These are phyloP conservation scores for Caenorhabditis elegans DNA, from an alignment of 1,140 invertebrate species.

Conservation along the genomic window DNA sequence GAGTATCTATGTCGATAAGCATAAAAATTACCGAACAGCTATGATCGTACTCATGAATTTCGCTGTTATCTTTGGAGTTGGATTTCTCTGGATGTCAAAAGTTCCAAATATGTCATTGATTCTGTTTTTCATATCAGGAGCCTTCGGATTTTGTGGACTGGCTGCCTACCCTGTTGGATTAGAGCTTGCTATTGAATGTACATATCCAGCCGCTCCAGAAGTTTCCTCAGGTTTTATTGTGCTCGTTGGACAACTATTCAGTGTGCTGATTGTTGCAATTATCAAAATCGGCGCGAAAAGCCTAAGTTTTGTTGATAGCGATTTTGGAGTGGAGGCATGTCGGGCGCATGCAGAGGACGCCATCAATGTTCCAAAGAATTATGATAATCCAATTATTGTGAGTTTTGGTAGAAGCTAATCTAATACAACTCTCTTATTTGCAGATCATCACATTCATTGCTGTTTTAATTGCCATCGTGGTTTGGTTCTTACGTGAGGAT, in stretches of 20 bases:
- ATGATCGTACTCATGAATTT: background rate
- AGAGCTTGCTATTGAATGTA: background rate
- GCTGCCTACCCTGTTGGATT: background rate
- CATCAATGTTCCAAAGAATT: background rate
- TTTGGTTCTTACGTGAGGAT: background rate
- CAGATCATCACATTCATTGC: background rate
- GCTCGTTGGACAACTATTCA: background rate
- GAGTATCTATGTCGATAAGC: background rate
- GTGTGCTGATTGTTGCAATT: background rate
- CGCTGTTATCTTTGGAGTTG: background rate
- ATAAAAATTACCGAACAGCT: background rate
- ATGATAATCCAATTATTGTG: background rate
- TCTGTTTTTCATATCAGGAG: too few species aligned
- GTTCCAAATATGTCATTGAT: too few species aligned
- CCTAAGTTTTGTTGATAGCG: background rate
- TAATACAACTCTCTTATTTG: too few species aligned
- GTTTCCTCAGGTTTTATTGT: background rate
- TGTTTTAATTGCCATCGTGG: background rate
- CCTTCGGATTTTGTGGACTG: background rate
- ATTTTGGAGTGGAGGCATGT: background rate
- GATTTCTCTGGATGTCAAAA: background rate
- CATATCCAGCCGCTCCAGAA: background rate
- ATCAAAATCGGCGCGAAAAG: background rate
- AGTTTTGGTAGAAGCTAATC: too few species aligned
- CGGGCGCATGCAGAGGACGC: background rate